phyloP scores from a whole-genome alignment of 2,113 vertebrate genomes.

The Orthonyx spaldingii region DNA sequence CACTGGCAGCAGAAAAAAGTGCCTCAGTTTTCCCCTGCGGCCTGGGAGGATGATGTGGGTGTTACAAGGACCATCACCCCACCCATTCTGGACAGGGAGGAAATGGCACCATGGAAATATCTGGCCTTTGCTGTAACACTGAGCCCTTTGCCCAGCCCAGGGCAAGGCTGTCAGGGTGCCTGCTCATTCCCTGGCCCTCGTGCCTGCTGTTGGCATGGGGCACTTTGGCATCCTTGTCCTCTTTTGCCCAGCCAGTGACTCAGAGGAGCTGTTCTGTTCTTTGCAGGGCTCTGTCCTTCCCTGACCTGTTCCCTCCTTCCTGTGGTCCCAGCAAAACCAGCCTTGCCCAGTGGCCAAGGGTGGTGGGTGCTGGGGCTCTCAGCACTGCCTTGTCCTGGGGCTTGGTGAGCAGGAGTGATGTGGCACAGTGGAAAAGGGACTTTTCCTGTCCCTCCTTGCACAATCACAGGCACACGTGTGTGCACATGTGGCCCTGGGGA shows the following conservation, averaged over 20 bases:
- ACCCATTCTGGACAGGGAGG: neutral
- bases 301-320: neutral
- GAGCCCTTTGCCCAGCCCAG: neutral
- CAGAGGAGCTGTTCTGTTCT: neutral
- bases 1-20: neutral
- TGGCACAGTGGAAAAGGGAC: neutral
- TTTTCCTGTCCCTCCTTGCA: neutral
- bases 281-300: neutral
- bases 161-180: neutral
- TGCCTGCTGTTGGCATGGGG: neutral
- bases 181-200: neutral
- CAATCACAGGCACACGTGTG: neutral
- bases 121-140: neutral
- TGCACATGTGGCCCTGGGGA: neutral
- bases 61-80: neutral
- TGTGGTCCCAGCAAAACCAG: neutral
- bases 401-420: neutral
- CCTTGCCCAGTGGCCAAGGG: neutral
- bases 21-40: neutral
- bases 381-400: rapidly evolving
- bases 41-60: neutral
- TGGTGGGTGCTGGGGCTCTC: neutral
- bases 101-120: neutral
- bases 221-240: neutral
- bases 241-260: neutral